Evolutionary conservation across 2,113 vertebrate genomes (phyloP).

Genomic region (Benitochromis conjunctus): DNA sequence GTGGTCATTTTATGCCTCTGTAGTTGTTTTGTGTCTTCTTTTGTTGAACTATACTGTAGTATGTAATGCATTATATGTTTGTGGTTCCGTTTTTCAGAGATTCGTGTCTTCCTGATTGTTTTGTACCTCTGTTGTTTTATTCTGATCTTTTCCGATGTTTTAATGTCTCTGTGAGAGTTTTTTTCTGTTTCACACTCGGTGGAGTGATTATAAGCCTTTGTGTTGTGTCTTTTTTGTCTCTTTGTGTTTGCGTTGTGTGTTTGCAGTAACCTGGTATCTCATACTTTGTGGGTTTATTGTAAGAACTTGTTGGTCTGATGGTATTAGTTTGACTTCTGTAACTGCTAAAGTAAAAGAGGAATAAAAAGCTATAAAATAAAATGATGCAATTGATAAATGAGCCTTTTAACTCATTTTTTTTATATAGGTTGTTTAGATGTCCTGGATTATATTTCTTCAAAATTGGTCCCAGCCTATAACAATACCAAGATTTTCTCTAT

Average conservation of each 20-base stretch:
- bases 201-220: not conserved
- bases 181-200: not conserved
- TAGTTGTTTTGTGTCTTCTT: not conserved
- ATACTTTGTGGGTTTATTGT: not conserved
- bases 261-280: not conserved
- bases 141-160: not conserved
- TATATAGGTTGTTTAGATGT: not conserved
- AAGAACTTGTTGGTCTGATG: not conserved
- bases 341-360: not conserved
- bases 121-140: not conserved
- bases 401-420: not conserved
- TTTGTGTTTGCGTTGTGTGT: not conserved
- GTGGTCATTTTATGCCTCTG: no score
- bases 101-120: no score
- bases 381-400: not conserved
- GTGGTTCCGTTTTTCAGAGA: no score
- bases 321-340: not conserved
- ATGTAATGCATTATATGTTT: no score
- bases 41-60: no score
- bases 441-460: not conserved
- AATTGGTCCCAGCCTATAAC: not conserved
- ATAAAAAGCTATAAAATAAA: not conserved
- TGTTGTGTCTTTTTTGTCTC: not conserved
- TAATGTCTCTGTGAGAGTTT: not conserved
- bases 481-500: fast-evolving